Evolutionary conservation across 2,113 vertebrate genomes (phyloP).

Genomic region (Illadopsis cleaveri): DNA sequence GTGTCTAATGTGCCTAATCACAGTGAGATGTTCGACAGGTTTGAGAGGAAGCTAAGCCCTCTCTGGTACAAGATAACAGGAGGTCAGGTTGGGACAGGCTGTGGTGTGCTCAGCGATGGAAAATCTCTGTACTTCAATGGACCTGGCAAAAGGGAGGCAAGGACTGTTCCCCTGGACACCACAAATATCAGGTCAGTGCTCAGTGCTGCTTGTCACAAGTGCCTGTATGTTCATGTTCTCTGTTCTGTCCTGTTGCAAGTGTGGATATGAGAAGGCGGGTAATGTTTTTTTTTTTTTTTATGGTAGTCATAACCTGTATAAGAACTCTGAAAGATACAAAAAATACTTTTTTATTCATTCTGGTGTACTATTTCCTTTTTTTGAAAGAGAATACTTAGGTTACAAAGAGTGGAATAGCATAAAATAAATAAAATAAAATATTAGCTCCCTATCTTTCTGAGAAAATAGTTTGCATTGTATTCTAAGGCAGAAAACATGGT

Average conservation of each 20-base stretch:
- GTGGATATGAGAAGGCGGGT: neutral
- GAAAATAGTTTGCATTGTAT: neutral
- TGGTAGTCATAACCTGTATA: neutral
- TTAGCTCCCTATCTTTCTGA: neutral
- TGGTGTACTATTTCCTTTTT: neutral
- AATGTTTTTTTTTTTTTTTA: neutral
- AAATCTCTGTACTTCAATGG: constrained; percentile 94
- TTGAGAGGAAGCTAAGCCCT: constrained; percentile 94
- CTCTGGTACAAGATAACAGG: constrained; percentile 94
- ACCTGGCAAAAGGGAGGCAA: constrained; percentile 88
- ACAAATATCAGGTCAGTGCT: constrained; percentile 86
- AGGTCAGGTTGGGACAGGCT: constrained; percentile 88
- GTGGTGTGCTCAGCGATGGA: constrained; percentile 89
- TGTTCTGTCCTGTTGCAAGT: neutral
- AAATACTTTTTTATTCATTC: neutral
- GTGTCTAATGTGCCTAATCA: constrained; percentile 86
- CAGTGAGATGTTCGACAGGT: constrained; percentile 92
- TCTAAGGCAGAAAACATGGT: neutral
- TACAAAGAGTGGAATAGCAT: neutral
- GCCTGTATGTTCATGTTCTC: neutral
- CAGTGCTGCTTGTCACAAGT: neutral
- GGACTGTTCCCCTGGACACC: constrained; percentile 91
- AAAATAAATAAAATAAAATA: neutral
- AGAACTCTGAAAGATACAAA: neutral
- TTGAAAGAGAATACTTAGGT: neutral